Evolutionary conservation across 92 coral and sea anemone genomes (phyloP), one percentile per base, ranked within the genome.

Genomic region (Muricea muricata): DNA sequence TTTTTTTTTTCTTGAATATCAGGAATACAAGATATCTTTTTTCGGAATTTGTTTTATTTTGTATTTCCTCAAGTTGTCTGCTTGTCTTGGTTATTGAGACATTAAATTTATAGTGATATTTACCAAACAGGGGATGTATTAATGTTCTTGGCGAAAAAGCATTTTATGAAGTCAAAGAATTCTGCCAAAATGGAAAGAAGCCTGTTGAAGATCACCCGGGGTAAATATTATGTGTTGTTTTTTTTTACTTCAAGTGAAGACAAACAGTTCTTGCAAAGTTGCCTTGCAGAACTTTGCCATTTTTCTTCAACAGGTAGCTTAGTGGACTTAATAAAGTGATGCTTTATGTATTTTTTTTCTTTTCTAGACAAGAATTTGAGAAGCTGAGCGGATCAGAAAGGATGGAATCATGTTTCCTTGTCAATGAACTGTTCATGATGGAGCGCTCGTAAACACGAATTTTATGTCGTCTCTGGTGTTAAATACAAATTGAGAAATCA

Each of bases 371-470:
- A 5, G 99, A 97, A 83, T 97, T 92, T 80, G 99, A 93, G 81
- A 84, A 87, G 86, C 18, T 97, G 42, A 75, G 90, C 17, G 98
- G 94, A 8, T 97, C 99, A 8, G 95, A 89, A 11, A 56, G 84
- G 75, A 84, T 94, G 98, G 97, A 94, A 75, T 92, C 98, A 1
- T 97, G 99, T 75, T 97, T 90, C 72, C 89, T 97, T 52, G 98
- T 97, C 11, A 93, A 97, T 47, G 99, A 93, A 85, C 92, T 93
- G 17, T 94, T 92, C 65, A 88, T 92, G 30, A 87, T 55, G 2
- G 83, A 78, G 18, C 30, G 7, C 6, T 78, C 50, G 32, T 26
- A 30, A 9, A 11, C 42, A 21, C 2, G 31, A 14, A 31, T 24
- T 32, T 1, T 37, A 9, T 3, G 39, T 40, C 14, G n/a, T n/a